Conservation (phyloP, 2,113 vertebrate species). For the Oreotragus oreotragus region DNA sequence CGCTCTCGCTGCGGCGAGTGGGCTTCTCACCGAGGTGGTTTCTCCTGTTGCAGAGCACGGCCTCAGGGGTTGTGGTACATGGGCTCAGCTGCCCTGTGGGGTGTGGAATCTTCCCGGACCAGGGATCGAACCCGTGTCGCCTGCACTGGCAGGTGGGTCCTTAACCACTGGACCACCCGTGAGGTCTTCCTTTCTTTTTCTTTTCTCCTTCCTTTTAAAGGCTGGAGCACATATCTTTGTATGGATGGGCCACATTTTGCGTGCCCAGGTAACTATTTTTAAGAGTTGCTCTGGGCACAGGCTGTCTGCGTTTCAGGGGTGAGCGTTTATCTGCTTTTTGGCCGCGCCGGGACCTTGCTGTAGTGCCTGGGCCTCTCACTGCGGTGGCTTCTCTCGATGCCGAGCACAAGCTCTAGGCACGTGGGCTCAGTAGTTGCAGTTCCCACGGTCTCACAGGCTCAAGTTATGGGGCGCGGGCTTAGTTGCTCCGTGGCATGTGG, state of each 20-base stretch:
- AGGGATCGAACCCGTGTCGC: background rate
- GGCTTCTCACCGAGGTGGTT: background rate
- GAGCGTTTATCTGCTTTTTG: background rate
- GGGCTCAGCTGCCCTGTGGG: background rate
- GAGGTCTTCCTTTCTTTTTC: background rate
- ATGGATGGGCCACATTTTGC: background rate
- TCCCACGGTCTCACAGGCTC: background rate
- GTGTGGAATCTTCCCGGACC: background rate
- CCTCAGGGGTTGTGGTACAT: background rate
- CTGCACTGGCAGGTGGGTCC: background rate
- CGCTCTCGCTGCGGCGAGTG: fast-evolving
- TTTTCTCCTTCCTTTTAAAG: background rate
- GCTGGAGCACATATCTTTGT: background rate
- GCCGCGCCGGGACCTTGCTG: background rate
- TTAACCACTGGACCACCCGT: background rate
- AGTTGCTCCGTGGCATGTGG: background rate
- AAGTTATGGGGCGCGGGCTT: fast-evolving
- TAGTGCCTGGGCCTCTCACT: background rate
- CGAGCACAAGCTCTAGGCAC: background rate
- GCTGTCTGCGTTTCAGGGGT: background rate
- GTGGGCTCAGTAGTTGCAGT: background rate
- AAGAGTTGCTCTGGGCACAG: background rate
- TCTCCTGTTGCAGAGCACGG: background rate
- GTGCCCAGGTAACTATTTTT: background rate
- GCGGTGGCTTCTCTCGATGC: background rate